Evolutionary conservation across 2,113 vertebrate species (phyloP), one percentile per base, ranked within the genome.

Genomic region (Phasianus colchicus): DNA sequence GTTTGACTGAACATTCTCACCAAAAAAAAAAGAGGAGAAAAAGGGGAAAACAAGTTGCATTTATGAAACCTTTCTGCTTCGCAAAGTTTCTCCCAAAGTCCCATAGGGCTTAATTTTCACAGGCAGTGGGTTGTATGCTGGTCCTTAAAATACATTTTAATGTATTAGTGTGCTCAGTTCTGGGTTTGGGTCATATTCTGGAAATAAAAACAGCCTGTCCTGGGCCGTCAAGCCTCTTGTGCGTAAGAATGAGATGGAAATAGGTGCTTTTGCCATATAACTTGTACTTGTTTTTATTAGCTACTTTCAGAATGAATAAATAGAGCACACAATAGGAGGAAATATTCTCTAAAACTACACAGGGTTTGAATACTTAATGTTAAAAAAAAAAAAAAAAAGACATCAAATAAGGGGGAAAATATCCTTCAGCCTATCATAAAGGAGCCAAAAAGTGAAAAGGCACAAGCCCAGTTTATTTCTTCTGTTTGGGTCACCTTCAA

Each of bases 261-360:
- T 93, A 86, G 86, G 80, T 88, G 91, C 72, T 78, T 90, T 82
- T 92, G 78, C 89, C 88, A 69, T 89, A 50, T 86, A 88, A 79
- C 73, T 91, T 83, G 38, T 81, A 63, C 61, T 93, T 94, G 76
- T 36, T 97, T 96, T 96, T 96, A 94, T 96, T 96, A 91, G 77
- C 4, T 6, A 30, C 83, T 96, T 92, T 79, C 91, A 93, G 81
- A 91, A 92, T 91, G 57, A 95, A 96, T 94, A 91, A 89, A 92
- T 90, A 64, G 27, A 93, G 83, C 66, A 52, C 84, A 91, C 60
- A 96, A 92, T 69, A 86, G 88, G 42, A 94, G 75, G 89, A 96
- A 95, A 55, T 78, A 94, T 50, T 78, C 80, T 90, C 91, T 64
- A 93, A 76, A 65, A 76, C 79, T 63, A 74, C 71, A 77, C 55